Evolutionary conservation across 2,113 vertebrate genomes (phyloP).

Genomic region (Phalacrocorax pelagicus): DNA sequence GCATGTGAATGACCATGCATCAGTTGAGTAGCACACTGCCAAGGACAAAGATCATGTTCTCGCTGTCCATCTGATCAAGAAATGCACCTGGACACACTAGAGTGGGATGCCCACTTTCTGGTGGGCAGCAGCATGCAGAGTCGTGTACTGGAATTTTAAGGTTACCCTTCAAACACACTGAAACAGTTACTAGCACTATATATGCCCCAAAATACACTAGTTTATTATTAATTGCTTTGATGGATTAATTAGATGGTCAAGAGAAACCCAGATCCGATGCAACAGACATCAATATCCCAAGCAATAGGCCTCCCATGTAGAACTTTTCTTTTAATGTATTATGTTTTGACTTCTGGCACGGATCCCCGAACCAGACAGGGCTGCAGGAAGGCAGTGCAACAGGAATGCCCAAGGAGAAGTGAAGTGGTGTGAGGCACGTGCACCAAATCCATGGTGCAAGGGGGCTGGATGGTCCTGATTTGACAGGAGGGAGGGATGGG

Average conservation of each 20-base stretch:
- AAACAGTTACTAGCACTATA: neutral
- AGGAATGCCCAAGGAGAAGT: neutral
- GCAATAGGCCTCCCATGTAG: neutral
- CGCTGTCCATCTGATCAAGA: neutral
- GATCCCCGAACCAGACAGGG: neutral
- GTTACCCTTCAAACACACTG: neutral
- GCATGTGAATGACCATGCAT: accelerated
- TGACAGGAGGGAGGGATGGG: neutral
- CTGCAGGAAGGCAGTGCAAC: accelerated
- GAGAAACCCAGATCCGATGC: neutral
- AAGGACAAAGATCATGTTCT: accelerated
- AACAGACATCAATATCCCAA: neutral
- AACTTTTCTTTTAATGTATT: neutral
- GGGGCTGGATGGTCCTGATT: neutral
- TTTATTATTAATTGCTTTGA: neutral
- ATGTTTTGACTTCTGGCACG: neutral
- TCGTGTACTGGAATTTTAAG: neutral
- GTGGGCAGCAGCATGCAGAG: neutral
- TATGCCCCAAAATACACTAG: neutral
- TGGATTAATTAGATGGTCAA: neutral
- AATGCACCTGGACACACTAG: neutral
- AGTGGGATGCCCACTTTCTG: neutral
- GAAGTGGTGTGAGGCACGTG: neutral
- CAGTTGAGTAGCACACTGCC: accelerated
- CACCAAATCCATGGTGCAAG: neutral